Evolutionary conservation across 2,797 vertebrate genomes (phyloP).

Genomic region (Zenarchopterus dispar): DNA sequence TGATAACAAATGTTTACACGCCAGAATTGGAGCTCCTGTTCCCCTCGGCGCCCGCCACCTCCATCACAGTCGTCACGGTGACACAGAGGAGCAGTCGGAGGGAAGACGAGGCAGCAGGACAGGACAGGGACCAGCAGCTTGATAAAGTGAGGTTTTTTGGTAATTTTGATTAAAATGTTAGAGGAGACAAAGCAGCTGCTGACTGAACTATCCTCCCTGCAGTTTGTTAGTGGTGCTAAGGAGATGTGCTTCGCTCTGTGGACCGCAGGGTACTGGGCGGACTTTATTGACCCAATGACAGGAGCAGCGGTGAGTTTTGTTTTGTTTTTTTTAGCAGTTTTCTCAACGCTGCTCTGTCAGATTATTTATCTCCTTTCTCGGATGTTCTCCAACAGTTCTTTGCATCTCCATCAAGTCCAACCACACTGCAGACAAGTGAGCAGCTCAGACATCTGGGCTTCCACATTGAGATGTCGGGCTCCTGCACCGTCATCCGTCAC

Average conservation of each 20-base stretch:
- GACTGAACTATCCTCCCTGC: conserved; percentile 1
- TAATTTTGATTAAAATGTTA: no score
- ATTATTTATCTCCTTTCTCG: background rate
- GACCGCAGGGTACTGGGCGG: conserved; percentile 96
- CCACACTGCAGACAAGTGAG: conserved; percentile 84
- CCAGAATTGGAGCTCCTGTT: conserved; percentile 91
- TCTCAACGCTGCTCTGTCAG: no score
- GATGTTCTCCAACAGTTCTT: conserved; percentile 84
- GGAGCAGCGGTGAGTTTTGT: conserved; percentile 88
- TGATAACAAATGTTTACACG: no score
- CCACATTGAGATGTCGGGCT: conserved; percentile 90
- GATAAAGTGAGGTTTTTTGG: conserved; percentile 83
- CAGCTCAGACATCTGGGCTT: conserved; percentile 89
- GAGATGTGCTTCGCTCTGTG: conserved; percentile 94
- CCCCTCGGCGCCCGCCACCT: conserved; percentile 81
- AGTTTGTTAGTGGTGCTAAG: conserved; percentile 95
- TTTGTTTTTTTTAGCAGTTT: no score
- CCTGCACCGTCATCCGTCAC: conserved; percentile 94
- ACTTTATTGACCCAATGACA: conserved; percentile 95
- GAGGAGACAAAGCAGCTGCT: background rate
- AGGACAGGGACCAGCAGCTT: conserved; percentile 83
- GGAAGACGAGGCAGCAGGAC: conserved; percentile 79
- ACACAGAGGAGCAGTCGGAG: conserved; percentile 84
- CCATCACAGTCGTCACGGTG: conserved; percentile 90
- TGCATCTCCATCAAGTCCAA: conserved; percentile 84